phyloP scores from a whole-genome alignment of 2,797 vertebrate genomes.

The Brachymystax lenok region DNA sequence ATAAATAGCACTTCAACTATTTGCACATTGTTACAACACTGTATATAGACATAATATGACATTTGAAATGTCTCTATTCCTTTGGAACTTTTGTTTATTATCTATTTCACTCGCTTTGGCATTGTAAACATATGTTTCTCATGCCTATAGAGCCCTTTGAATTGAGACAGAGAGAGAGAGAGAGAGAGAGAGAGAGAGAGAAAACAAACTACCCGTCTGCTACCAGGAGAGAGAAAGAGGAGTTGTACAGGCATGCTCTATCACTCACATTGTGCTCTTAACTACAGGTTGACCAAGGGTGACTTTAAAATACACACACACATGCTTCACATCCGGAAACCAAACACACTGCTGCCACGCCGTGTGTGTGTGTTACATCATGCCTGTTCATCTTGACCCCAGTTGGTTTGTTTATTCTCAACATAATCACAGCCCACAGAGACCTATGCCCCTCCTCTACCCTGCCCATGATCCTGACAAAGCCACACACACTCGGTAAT shows the following conservation, averaged over 20 bases:
- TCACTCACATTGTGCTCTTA: background rate
- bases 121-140: no score
- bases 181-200: background rate
- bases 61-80: no score
- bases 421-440: background rate
- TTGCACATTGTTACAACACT: no score
- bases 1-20: no score
- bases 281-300: background rate
- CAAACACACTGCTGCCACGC: background rate
- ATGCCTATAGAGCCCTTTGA: no score
- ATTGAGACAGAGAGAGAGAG: background rate
- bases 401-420: no score
- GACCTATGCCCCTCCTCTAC: background rate
- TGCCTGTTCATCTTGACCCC: background rate
- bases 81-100: no score
- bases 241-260: background rate
- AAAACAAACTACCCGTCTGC: background rate
- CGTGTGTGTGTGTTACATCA: constrained; percentile 5
- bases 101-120: no score
- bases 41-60: no score
- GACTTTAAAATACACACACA: background rate
- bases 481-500: background rate
- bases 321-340: background rate
- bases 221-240: background rate
- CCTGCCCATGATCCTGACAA: background rate